Conservation (phyloP, 2,113 vertebrate species). For the Notarius lentiginosus region DNA sequence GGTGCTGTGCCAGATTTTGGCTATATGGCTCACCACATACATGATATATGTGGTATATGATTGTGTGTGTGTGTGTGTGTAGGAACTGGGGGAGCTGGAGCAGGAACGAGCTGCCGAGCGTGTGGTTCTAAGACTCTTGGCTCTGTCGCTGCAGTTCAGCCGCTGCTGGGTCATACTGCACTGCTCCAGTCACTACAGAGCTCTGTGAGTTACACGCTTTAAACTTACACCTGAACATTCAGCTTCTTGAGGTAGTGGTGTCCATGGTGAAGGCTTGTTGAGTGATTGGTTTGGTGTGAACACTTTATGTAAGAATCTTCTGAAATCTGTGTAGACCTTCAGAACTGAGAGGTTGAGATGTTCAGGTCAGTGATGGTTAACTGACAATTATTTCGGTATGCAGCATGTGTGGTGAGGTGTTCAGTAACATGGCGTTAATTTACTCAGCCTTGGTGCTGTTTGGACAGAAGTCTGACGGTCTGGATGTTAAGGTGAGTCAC, state of each 20-base stretch:
- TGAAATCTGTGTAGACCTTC: not conserved
- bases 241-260: not conserved
- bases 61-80: conserved; percentile 43
- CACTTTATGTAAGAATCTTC: not conserved
- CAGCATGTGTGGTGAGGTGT: conserved; percentile 75
- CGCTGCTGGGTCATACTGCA: conserved; percentile 87
- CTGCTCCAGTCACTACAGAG: conserved; percentile 56
- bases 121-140: conserved; percentile 79
- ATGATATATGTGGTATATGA: not conserved
- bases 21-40: not conserved
- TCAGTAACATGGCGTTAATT: conserved; percentile 79
- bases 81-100: conserved; percentile 81
- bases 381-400: not conserved
- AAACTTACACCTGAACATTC: not conserved
- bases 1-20: not conserved
- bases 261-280: not conserved
- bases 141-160: conserved; percentile 86
- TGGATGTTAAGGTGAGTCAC: conserved; percentile 85
- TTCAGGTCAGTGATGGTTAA: not conserved
- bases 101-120: conserved; percentile 75
- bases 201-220: conserved; percentile 27
- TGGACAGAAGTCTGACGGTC: conserved; percentile 78
- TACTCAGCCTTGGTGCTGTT: conserved; percentile 82
- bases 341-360: not conserved
- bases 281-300: not conserved